phyloP scores from a whole-genome alignment of 2,797 vertebrate species.

The Antrozous pallidus region DNA sequence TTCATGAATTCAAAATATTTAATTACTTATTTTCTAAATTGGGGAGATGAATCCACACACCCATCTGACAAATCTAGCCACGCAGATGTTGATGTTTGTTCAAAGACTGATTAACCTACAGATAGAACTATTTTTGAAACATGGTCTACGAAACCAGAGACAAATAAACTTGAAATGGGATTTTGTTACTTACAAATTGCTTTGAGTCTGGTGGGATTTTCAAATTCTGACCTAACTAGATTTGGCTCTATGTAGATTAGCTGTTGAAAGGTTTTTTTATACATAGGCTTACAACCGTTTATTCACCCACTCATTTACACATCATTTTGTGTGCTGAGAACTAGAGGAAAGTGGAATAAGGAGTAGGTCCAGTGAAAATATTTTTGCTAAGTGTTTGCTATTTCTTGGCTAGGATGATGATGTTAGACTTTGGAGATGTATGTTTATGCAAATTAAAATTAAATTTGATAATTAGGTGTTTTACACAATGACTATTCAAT shows the following conservation, averaged over 20 bases:
- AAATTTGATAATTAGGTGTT: constrained; percentile 49
- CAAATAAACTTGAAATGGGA: constrained; percentile 44
- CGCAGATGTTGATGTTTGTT: constrained; percentile 45
- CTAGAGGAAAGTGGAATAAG: constrained; percentile 4
- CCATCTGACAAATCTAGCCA: constrained; percentile 30
- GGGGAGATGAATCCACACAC: constrained; percentile 13
- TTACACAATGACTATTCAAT: constrained; percentile 17
- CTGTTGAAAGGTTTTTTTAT: constrained; percentile 26
- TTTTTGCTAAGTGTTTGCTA: constrained; percentile 26
- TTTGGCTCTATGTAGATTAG: constrained; percentile 52
- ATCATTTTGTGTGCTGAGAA: not conserved
- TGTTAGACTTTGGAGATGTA: not conserved
- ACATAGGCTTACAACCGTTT: not conserved
- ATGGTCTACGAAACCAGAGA: constrained; percentile 44
- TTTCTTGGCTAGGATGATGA: constrained; percentile 30
- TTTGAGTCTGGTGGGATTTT: constrained; percentile 64
- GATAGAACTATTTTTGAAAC: constrained; percentile 56
- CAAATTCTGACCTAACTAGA: constrained; percentile 47
- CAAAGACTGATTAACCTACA: constrained; percentile 35
- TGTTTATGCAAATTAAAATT: constrained; percentile 9
- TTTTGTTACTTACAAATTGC: constrained; percentile 56
- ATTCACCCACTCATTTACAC: not conserved
- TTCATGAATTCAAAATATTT: constrained; percentile 54
- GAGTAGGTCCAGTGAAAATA: not conserved
- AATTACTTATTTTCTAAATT: constrained; percentile 53